Percentiles rank a stretch among this genome's conserved stretches.
phyloP scores from a whole-genome alignment of 2,888 invertebrate genomes.

The Mechanitis mazaeus region DNA sequence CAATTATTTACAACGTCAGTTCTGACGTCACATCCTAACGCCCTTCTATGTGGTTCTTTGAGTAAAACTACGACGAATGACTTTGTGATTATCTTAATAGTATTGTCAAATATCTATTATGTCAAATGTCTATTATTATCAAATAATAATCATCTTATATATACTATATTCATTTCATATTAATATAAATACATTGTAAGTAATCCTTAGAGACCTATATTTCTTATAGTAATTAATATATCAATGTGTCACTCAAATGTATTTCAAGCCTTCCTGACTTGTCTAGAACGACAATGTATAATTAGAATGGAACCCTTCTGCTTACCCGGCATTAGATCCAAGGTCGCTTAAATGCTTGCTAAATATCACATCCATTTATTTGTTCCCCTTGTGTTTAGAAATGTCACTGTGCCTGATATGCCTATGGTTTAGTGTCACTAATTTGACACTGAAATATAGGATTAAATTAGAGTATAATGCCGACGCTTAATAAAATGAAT shows the following conservation, averaged over 20 bases:
- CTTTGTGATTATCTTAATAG: too few species aligned
- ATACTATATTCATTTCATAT: background rate
- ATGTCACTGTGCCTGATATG: constrained; percentile 69
- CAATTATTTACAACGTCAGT: constrained; percentile 75
- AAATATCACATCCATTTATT: constrained; percentile 70
- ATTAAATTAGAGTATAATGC: constrained; percentile 69
- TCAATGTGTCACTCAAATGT: constrained; percentile 43
- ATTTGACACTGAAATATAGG: constrained; percentile 72
- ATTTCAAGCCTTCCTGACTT: constrained; percentile 38
- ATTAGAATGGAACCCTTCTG: constrained; percentile 56
- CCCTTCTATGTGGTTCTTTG: constrained; percentile 44
- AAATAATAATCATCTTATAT: background rate
- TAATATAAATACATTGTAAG: constrained; percentile 1
- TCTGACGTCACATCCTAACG: constrained; percentile 60
- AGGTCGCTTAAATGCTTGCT: constrained; percentile 64
- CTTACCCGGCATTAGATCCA: constrained; percentile 54
- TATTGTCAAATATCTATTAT: too few species aligned
- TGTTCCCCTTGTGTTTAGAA: constrained; percentile 67
- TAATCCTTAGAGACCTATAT: background rate
- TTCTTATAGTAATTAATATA: constrained; percentile 13
- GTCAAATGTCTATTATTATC: background rate
- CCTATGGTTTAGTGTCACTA: constrained; percentile 70
- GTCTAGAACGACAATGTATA: constrained; percentile 45
- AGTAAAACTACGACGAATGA: constrained; percentile 42
- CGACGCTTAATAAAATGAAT: constrained; percentile 55